phyloP scores from a whole-genome alignment of 2,888 invertebrate species.

The Phanerotoma sp. region DNA sequence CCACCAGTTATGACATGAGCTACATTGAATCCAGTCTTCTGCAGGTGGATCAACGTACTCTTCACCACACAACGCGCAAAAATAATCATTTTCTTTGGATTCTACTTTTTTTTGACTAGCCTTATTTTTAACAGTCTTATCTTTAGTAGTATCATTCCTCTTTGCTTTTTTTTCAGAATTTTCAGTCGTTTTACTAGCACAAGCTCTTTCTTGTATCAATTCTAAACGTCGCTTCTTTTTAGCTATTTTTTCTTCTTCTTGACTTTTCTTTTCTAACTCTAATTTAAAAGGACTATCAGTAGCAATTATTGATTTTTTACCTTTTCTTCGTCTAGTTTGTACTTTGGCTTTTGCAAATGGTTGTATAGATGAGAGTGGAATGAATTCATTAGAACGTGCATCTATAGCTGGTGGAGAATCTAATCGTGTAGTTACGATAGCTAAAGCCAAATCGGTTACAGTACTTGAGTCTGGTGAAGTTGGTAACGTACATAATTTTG shows the following conservation, averaged over 20 bases:
- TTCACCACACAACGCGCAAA: slow-evolving; percentile 5
- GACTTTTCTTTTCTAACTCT: not conserved
- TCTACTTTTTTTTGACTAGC: not conserved
- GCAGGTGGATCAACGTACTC: slow-evolving; percentile 18
- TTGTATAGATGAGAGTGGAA: slow-evolving; percentile 5
- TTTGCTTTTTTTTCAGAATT: not conserved
- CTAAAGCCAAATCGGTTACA: slow-evolving; percentile 1
- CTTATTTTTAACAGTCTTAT: not conserved
- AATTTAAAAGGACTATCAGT: slow-evolving; percentile 1
- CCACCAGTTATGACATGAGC: slow-evolving; percentile 21
- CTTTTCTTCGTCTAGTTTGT: slow-evolving; percentile 5
- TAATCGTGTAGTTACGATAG: slow-evolving; percentile 2
- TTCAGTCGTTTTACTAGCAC: not conserved
- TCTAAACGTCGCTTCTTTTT: not conserved
- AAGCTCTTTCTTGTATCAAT: slow-evolving; percentile 1
- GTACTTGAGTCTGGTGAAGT: slow-evolving; percentile 1
- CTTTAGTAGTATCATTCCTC: too few relatives aligned
- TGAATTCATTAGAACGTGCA: too few relatives aligned
- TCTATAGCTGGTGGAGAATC: slow-evolving; percentile 4
- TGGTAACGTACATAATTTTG: slow-evolving; percentile 1
- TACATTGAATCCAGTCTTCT: slow-evolving; percentile 28
- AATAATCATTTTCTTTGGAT: not conserved
- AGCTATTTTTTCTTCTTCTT: not conserved
- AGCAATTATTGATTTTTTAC: slow-evolving; percentile 7
- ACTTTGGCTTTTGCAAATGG: not conserved